These are phyloP conservation scores for Chelon labrosus DNA, from an alignment of 2,797 vertebrate species.

Conservation along the genomic window DNA sequence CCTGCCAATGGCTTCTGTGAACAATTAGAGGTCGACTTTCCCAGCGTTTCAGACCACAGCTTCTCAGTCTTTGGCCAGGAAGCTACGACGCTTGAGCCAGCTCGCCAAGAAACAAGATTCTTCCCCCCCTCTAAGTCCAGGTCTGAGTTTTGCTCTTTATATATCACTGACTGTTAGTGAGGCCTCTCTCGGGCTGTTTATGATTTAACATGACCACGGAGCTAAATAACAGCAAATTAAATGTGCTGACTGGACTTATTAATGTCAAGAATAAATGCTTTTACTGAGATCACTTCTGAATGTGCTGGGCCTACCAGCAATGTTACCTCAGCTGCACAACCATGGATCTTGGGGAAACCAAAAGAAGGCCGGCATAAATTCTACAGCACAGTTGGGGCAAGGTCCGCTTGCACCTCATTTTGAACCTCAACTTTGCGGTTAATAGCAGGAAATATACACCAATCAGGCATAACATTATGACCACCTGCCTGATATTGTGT, in stretches of 20 bases:
- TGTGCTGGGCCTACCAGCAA: constrained; percentile 19
- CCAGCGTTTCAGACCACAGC: constrained; percentile 80
- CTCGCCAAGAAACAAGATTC: constrained; percentile 59
- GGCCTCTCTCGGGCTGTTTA: constrained; percentile 49
- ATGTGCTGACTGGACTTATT: constrained; percentile 57
- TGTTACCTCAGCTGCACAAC: constrained; percentile 53
- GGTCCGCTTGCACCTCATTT: constrained; percentile 45
- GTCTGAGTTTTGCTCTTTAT: constrained; percentile 41
- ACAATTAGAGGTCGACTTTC: constrained; percentile 85
- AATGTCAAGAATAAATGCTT: constrained; percentile 51
- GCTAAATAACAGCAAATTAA: constrained; percentile 62
- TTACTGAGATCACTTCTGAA: constrained; percentile 41
- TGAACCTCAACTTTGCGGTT: constrained; percentile 40
- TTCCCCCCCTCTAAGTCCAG: constrained; percentile 25
- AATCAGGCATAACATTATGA: too few relatives aligned
- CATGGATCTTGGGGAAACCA: constrained; percentile 2
- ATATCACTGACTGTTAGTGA: constrained; percentile 36
- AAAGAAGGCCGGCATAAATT: constrained; percentile 25
- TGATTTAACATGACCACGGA: constrained; percentile 59
- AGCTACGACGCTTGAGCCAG: constrained; percentile 48
- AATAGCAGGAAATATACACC: constrained; percentile 9
- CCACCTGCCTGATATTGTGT: too few relatives aligned
- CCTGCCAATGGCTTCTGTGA: constrained; percentile 82
- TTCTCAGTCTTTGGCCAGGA: constrained; percentile 66
- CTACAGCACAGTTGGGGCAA: constrained; percentile 38